Conservation (phyloP, 2,797 vertebrate genomes). For the Knipowitschia caucasica region DNA sequence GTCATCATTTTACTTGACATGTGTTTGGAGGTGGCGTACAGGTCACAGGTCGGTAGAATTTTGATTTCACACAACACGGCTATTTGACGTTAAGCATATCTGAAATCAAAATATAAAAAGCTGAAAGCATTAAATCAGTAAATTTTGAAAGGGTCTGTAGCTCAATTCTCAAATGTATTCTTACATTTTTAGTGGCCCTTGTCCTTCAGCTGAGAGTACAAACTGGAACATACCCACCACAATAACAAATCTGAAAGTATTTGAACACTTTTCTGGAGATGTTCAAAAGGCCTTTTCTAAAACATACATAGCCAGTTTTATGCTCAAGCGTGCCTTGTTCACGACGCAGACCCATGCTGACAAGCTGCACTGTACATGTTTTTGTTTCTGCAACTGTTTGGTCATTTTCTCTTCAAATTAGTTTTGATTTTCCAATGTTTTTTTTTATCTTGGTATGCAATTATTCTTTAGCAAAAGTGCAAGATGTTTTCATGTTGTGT, state of each 20-base stretch:
- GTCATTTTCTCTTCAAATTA: background rate
- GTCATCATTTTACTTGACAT: background rate
- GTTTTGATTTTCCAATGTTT: background rate
- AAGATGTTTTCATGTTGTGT: background rate
- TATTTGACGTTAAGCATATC: no score
- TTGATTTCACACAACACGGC: no score
- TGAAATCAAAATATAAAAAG: no score
- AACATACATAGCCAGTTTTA: conserved; percentile 9
- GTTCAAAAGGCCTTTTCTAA: conserved; percentile 35
- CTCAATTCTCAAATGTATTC: background rate
- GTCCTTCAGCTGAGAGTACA: background rate
- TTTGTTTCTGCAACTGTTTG: conserved; percentile 6
- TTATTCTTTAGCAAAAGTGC: background rate
- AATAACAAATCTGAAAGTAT: conserved; percentile 2
- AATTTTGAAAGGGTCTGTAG: no score
- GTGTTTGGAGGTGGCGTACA: no score
- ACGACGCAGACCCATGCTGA: conserved; percentile 16
- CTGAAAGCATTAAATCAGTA: no score
- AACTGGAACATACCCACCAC: background rate
- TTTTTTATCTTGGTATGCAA: background rate
- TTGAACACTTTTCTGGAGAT: conserved; percentile 7
- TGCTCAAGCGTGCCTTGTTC: conserved; percentile 54
- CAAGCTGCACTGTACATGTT: conserved; percentile 18
- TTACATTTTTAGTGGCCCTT: background rate
- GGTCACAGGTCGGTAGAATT: no score